Conservation (phyloP, 1,140 invertebrate genomes). For the Diuraphis noxia region DNA sequence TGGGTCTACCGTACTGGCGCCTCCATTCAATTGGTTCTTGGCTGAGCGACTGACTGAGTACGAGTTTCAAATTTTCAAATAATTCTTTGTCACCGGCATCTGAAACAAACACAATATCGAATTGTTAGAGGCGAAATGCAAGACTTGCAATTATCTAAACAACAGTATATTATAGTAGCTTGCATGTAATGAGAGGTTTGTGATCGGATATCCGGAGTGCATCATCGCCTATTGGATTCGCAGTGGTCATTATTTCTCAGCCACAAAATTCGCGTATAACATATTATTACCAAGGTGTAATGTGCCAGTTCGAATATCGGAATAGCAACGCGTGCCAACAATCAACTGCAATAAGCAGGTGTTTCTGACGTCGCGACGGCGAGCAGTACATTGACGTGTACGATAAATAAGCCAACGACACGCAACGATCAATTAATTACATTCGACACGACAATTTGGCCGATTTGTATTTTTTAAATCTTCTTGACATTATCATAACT, state of each 20-base stretch:
- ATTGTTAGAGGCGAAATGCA: neutral
- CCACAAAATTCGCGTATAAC: neutral
- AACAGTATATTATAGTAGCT: slow-evolving; percentile 4
- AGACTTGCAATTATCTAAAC: neutral
- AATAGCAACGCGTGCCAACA: neutral
- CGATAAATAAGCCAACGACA: neutral
- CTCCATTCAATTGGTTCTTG: slow-evolving; percentile 88
- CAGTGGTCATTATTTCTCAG: neutral
- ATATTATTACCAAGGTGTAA: neutral
- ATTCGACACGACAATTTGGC: neutral
- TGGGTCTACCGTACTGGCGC: slow-evolving; percentile 77
- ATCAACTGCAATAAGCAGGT: neutral
- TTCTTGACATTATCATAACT: neutral
- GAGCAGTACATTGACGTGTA: neutral
- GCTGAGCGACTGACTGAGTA: slow-evolving; percentile 77
- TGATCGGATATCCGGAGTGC: slow-evolving; percentile 50
- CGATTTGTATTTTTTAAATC: slow-evolving; percentile 1
- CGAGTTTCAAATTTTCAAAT: slow-evolving; percentile 79
- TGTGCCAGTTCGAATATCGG: neutral
- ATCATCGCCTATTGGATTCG: neutral
- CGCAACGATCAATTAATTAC: neutral
- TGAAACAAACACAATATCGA: slow-evolving; percentile 59
- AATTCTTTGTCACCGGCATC: slow-evolving; percentile 87
- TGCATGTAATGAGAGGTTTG: slow-evolving; percentile 55
- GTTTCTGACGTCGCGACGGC: neutral